Evolutionary conservation across 2,113 vertebrate species (phyloP), one percentile per base, ranked within the genome.

Genomic region (Girardinichthys multiradiatus): DNA sequence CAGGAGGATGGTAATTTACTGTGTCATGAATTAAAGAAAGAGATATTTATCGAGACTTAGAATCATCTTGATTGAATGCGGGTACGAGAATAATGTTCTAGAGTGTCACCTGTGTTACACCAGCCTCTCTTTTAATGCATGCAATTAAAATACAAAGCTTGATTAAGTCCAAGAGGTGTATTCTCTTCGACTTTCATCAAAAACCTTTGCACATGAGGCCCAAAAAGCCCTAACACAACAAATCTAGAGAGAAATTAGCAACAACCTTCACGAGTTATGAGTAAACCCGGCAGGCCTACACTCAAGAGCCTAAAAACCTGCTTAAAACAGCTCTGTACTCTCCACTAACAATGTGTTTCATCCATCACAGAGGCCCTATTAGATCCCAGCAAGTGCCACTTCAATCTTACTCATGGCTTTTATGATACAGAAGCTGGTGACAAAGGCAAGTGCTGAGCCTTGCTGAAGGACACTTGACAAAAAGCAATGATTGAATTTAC

Each of bases 61-160:
- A 54, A 54, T 24, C 19, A 24, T n/a, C 3, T n/a, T 54, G 48
- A 54, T n/a, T 54, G 24, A 54, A 54, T n/a, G 9, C 21, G 48
- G 42, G 24, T 54, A 9, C 17, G 21, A 54, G 8, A 54, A 54
- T 9, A 54, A 54, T 11, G 19, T n/a, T 54, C 48, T 54, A 24
- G 7, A n/a, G 37, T 2, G 62, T 57, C 29, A 69, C 59, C 24
- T 24, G 27, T 1, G 26, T 15, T 9, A 24, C 30, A 39, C 26
- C 31, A 12, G 30, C 29, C 27, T 76, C 8, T 62, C 14, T 37
- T 62, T 51, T 62, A 27, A 60, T 26, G 31, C 35, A 68, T 62
- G 59, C 63, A 58, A 71, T 69, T 72, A n/a, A 65, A 58, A 76
- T 65, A 79, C 74, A 70, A 69, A 86, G 68, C 59, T 57, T 75